Base-by-base conservation (phyloP, 2,797 vertebrate genomes). In the Tragopan temminckii region DNA sequence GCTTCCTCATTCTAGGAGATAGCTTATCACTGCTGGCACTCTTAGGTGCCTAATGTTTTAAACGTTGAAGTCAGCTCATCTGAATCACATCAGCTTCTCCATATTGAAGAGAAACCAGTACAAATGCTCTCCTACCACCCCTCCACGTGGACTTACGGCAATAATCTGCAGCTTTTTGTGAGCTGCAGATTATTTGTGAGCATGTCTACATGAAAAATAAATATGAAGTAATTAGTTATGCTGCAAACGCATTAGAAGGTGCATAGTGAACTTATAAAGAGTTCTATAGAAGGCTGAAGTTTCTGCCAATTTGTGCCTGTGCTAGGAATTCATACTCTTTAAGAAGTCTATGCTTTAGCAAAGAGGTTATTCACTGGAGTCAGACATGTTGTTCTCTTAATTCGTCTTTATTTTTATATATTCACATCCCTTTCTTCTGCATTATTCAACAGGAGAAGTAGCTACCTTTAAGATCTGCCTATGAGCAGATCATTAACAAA, bases 61-160 rank as follows among this genome's bases (percentile, higher is more conserved):
- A 55, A 38, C 3, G 17, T 1, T 40, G 5, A 52, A 53, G 20
- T 8, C 85, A 62, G 59, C 55, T 29, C n/a, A 33, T 75, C 12
- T n/a, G 35, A 58, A n/a, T 21, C 6, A 1, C 5, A 10, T 0
- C 13, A 66, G n/a, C 74, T 46, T 24, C 69, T 35, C 45, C 1
- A 1, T 16, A 16, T 4, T 3, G 1, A 14, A 40, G 13, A 33
- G 16, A n/a, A 84, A 17, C 14, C 27, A 7, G 0, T 2, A 25
- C 35, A 33, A 42, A 46, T 2, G 33, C 3, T 35, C 66, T 68
- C 46, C 40, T n/a, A 18, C 13, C 70, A 25, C 2, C 38, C 36
- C 55, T 38, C 52, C 8, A 16, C 7, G 6, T 35, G 40, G 52
- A 23, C 40, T 12, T 5, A 1, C 25, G 29, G 23, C 13, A 69